A percentile compares a stretch with the other conserved stretches of the same genome.
phyloP scores from a whole-genome alignment of 2,797 vertebrate species.

The Alfaro cultratus region DNA sequence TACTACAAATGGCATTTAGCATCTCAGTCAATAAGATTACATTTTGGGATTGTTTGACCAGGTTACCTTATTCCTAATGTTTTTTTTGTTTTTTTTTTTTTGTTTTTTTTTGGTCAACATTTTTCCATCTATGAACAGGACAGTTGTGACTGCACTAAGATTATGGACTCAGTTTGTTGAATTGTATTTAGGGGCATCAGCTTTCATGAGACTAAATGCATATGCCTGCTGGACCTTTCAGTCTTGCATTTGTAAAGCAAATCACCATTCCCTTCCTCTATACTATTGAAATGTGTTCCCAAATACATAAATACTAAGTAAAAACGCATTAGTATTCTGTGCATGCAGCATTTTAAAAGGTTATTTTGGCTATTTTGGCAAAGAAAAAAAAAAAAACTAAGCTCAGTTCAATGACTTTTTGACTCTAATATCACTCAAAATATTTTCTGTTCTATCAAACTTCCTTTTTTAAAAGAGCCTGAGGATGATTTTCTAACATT shows the following conservation, averaged over 20 bases:
- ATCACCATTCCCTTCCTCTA: background rate
- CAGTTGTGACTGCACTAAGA: background rate
- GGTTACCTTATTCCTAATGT: background rate
- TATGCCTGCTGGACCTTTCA: background rate
- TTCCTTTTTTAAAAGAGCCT: too few relatives aligned
- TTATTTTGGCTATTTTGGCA: background rate
- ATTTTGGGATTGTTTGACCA: background rate
- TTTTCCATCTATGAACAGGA: background rate
- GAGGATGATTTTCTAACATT: background rate
- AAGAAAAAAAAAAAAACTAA: background rate
- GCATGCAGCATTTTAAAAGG: background rate
- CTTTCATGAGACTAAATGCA: background rate
- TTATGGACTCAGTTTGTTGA: background rate
- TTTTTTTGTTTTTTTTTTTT: background rate
- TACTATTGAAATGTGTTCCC: background rate
- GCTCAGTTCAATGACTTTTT: background rate
- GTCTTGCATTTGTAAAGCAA: background rate
- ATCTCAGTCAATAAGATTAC: background rate
- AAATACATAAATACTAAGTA: background rate
- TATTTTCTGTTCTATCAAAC: background rate
- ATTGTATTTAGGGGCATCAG: background rate
- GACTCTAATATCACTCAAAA: background rate
- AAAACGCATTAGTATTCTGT: background rate
- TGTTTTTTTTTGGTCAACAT: background rate
- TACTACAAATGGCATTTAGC: background rate